A percentile compares a stretch with the other conserved stretches of the same genome.
Evolutionary conservation across 2,797 vertebrate genomes (phyloP).

Genomic region (Myotis findleyi): DNA sequence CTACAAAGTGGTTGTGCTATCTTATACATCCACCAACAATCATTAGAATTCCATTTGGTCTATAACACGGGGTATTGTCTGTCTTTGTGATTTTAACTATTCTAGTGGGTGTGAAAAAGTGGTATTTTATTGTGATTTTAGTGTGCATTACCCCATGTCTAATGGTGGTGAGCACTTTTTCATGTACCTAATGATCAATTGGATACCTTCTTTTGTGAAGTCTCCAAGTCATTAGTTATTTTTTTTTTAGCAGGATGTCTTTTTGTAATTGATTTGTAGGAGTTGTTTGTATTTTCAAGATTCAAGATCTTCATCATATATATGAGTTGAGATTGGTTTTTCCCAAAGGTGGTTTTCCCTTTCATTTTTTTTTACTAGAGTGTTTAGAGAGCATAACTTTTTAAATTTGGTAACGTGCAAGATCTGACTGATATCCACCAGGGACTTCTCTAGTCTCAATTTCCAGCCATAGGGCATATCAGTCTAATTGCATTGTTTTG

Average conservation of each 20-base stretch:
- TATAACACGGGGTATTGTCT: not conserved
- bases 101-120: not conserved
- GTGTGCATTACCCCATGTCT: not conserved
- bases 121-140: not conserved
- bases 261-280: not conserved
- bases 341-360: not conserved
- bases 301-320: not conserved
- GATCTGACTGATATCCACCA: conserved; percentile 2
- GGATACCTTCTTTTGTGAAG: not conserved
- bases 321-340: not conserved
- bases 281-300: not conserved
- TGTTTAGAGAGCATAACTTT: conserved; percentile 8
- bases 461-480: not conserved
- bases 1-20: not conserved
- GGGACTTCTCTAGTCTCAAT: conserved; percentile 12
- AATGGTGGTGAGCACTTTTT: not conserved
- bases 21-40: not conserved
- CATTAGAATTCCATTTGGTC: not conserved
- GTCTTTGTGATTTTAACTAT: not conserved
- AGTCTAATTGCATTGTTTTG: conserved; percentile 48
- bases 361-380: conserved; percentile 45
- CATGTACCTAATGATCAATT: not conserved
- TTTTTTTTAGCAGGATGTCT: not conserved
- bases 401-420: conserved; percentile 33
- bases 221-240: not conserved